phyloP scores from a whole-genome alignment of 2,888 invertebrate genomes.

The Drosophila leonis region DNA sequence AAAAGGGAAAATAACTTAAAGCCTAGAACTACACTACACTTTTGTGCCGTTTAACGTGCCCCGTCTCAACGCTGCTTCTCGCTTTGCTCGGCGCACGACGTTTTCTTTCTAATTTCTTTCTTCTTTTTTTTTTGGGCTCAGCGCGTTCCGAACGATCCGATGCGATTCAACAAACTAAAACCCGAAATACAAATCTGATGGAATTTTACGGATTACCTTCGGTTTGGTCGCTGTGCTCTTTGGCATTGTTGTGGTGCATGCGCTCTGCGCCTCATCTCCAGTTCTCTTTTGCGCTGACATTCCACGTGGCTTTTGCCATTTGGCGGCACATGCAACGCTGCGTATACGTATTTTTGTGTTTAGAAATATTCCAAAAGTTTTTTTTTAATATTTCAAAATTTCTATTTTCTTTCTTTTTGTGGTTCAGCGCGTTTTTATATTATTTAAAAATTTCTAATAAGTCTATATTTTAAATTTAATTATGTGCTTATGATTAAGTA shows the following conservation, averaged over 20 bases:
- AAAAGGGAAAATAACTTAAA: constrained; percentile 38
- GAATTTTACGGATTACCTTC: constrained; percentile 41
- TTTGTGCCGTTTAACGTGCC: constrained; percentile 65
- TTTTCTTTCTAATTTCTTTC: neutral
- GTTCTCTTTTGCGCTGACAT: constrained; percentile 58
- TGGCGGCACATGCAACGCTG: constrained; percentile 67
- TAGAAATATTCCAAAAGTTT: neutral
- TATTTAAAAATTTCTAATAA: too few relatives aligned
- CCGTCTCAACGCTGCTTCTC: constrained; percentile 53
- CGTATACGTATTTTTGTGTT: constrained; percentile 50
- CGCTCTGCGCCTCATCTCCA: constrained; percentile 33
- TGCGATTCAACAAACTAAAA: constrained; percentile 78
- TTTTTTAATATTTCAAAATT: neutral
- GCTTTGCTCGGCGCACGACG: constrained; percentile 38
- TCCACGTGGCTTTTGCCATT: constrained; percentile 15
- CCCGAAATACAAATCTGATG: constrained; percentile 51
- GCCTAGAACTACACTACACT: constrained; percentile 71
- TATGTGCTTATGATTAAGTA: neutral
- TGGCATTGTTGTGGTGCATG: constrained; percentile 47
- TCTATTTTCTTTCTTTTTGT: too few relatives aligned
- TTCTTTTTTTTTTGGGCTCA: constrained; percentile 29
- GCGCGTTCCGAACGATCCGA: constrained; percentile 71
- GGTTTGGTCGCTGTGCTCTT: constrained; percentile 23
- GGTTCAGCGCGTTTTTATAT: too few relatives aligned
- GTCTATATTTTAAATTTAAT: too few relatives aligned